A percentile compares a stretch with the other conserved stretches of the same genome.
Conservation (phyloP, 2,113 vertebrate genomes). For the Fulica atra region DNA sequence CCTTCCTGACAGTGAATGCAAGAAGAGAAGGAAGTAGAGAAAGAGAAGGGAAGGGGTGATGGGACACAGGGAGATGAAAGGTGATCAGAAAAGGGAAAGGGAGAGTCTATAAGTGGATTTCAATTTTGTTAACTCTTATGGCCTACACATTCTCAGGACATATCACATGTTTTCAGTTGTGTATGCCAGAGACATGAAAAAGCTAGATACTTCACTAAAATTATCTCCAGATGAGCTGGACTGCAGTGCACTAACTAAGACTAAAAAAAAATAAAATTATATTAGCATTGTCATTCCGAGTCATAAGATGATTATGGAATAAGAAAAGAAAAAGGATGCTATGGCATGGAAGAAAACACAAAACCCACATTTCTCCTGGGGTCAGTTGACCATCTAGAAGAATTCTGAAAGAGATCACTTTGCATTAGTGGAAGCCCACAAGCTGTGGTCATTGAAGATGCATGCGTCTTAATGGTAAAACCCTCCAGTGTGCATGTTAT, state of each 20-base stretch:
- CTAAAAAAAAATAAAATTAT: background rate
- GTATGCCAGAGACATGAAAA: slow-evolving; percentile 5
- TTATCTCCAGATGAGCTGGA: background rate
- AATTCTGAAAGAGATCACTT: background rate
- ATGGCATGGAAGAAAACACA: slow-evolving; percentile 11
- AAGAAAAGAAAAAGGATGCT: slow-evolving; percentile 36
- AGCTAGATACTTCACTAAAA: background rate
- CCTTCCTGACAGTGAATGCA: slow-evolving; percentile 84
- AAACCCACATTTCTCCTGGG: background rate
- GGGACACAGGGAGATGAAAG: slow-evolving; percentile 62
- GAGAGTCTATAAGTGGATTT: slow-evolving; percentile 67
- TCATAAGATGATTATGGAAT: background rate
- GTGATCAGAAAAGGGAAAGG: slow-evolving; percentile 73
- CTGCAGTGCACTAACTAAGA: background rate
- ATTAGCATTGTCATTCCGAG: background rate
- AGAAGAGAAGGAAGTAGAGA: slow-evolving; percentile 72
- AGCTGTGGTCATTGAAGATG: background rate
- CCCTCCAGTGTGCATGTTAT: background rate
- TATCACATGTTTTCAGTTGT: slow-evolving; percentile 14
- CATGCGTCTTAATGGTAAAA: background rate
- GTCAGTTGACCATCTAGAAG: background rate
- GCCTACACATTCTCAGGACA: slow-evolving; percentile 26
- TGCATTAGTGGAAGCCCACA: background rate
- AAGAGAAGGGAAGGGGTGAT: slow-evolving; percentile 54
- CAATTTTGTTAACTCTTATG: slow-evolving; percentile 46